Base-by-base conservation (phyloP, 64 coral and sea anemone genomes). In the Orbicella faveolata region DNA sequence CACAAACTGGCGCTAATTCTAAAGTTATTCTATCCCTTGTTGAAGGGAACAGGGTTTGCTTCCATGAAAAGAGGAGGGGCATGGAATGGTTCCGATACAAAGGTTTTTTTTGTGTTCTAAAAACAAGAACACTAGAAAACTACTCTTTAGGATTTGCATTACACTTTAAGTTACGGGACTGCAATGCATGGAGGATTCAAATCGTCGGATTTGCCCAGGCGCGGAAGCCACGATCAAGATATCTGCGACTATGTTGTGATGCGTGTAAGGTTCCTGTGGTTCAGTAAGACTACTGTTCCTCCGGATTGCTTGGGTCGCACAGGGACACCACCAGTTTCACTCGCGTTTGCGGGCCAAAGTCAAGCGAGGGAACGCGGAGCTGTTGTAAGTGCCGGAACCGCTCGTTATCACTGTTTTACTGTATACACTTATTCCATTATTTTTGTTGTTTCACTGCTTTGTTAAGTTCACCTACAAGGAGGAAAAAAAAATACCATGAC, bases 401-500 rank as follows among this genome's bases (percentile, higher is more conserved):
- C 19, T 85, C 37, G 68, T 72, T 37, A 41, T 83, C 65, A 73
- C 62, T 83, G 63, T 26, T 66, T 62, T 25, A 85, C 21, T 44
- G 82, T 52, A 52, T 83, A 63, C 64, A 85, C 36, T 72, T 64
- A 85, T 68, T 48, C 23, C 37, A 25, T 51, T 59, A 59, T 7
- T 52, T 53, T 85, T 85, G 20, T 20, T 67, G 6, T 48, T 51
- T 72, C 36, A 12, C 41, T 85, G 36, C 21, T 52, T 21, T 85
- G 36, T 44, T 2, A 84, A 21, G 65, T 70, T 44, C 65, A 44
- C 37, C 41, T 52, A 73, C n/a, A 34, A 37, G 10, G 34, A 30
- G 30, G 30, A 30, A 68, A 68, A 52, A 79, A 39, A 16, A 79
- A 33, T 69, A 48, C 21, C 9, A 70, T 11, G 55, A 48, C 5